Conservation (phyloP, 2,888 invertebrate species). For the Sympetrum striolatum region DNA sequence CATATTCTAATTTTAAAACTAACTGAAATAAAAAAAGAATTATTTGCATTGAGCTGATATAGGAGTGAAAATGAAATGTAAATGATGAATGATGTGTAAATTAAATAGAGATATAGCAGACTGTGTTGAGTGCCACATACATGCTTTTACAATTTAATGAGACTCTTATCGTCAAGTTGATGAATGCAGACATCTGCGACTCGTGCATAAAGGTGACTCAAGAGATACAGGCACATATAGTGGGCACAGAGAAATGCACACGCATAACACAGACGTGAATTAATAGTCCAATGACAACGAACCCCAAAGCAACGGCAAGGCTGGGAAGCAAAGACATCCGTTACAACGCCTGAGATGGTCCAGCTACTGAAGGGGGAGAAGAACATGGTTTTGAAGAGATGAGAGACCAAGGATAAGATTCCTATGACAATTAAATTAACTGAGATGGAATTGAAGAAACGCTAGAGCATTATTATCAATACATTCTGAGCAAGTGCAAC, state of each 20-base stretch:
- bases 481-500: no score
- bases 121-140: constrained; percentile 5
- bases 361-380: constrained; percentile 24
- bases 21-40: neutral
- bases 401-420: neutral
- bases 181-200: constrained; percentile 22
- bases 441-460: neutral
- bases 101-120: neutral
- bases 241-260: constrained; percentile 30
- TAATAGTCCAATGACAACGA: constrained; percentile 27
- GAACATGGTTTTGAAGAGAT: neutral
- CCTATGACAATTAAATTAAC: neutral
- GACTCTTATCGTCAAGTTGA: neutral
- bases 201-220: constrained; percentile 22
- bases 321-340: constrained; percentile 25
- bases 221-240: constrained; percentile 22
- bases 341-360: constrained; percentile 21
- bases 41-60: neutral
- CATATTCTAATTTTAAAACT: neutral
- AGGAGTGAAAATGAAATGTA: neutral
- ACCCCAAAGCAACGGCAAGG: constrained; percentile 38
- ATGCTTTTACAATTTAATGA: neutral
- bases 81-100: neutral
- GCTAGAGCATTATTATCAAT: neutral
- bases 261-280: constrained; percentile 35